Evolutionary conservation across 2,113 vertebrate genomes (phyloP).

Genomic region (Crotalus helleri): DNA sequence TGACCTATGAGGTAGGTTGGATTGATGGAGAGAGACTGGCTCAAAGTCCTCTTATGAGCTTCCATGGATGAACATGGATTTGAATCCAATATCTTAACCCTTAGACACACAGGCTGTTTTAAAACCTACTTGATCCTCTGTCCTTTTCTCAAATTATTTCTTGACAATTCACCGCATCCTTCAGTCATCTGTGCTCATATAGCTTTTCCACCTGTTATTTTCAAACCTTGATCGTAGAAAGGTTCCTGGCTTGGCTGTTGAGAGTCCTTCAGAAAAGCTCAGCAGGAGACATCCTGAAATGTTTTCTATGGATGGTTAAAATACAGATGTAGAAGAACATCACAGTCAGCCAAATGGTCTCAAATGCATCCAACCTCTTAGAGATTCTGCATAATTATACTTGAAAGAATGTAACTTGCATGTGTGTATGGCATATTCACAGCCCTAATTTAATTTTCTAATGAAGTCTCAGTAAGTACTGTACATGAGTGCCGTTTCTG

Average conservation of each 20-base stretch:
- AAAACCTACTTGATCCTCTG: not conserved
- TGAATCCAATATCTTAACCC: not conserved
- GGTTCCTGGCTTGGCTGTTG: not conserved
- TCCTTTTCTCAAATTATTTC: not conserved
- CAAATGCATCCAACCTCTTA: not conserved
- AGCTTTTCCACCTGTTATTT: not conserved
- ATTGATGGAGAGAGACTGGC: not conserved
- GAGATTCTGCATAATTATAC: conserved; percentile 42
- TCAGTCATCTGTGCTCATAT: not conserved
- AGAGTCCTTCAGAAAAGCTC: not conserved
- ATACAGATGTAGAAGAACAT: not conserved
- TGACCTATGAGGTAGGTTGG: not conserved
- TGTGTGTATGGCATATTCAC: conserved; percentile 31
- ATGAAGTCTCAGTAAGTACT: conserved; percentile 40
- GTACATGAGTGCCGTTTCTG: conserved; percentile 21
- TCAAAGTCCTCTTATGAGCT: not conserved
- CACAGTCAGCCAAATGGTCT: not conserved
- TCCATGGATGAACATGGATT: not conserved
- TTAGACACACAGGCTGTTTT: not conserved
- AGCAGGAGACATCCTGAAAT: not conserved
- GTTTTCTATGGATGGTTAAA: not conserved
- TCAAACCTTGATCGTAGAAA: not conserved
- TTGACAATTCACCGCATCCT: no score
- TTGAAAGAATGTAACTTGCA: conserved; percentile 43
- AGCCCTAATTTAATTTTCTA: conserved; percentile 48